A percentile compares a stretch with the other conserved stretches of the same genome.
Conservation (phyloP, 2,888 invertebrate species). For the Didymodactylos carnosus region DNA sequence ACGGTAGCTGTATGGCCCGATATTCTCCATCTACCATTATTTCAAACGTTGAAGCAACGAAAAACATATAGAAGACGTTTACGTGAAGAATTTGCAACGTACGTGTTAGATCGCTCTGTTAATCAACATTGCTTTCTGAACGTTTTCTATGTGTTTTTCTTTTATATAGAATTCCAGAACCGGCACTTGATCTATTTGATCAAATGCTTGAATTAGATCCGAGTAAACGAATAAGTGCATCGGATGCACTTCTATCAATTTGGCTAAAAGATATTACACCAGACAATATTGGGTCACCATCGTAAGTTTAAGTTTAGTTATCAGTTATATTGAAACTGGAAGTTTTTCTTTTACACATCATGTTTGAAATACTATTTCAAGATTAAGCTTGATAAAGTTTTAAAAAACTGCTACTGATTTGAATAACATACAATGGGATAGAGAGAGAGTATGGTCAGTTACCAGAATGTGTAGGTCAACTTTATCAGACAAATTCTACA, state of each 20-base stretch:
- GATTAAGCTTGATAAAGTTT: too few species aligned
- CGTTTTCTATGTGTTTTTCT: too few species aligned
- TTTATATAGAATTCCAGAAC: constrained; percentile 50
- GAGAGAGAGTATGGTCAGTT: too few species aligned
- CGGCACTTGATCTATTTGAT: constrained; percentile 72
- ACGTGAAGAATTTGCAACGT: constrained; percentile 63
- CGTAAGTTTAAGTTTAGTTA: neutral
- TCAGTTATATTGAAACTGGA: neutral
- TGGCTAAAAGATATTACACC: constrained; percentile 29
- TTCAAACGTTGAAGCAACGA: constrained; percentile 72
- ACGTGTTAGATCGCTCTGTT: constrained; percentile 41
- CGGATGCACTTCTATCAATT: constrained; percentile 68
- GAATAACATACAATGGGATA: too few species aligned
- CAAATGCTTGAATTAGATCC: constrained; percentile 91
- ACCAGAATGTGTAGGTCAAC: too few species aligned
- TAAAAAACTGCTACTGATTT: too few species aligned
- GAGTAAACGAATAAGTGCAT: constrained; percentile 70
- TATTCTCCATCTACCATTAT: constrained; percentile 74
- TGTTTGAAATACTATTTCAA: too few species aligned
- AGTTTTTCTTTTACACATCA: too few species aligned
- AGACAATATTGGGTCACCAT: neutral
- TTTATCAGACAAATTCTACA: too few species aligned
- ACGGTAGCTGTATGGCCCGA: constrained; percentile 88
- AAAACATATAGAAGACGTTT: constrained; percentile 66
- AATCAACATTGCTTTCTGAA: neutral